phyloP scores from a whole-genome alignment of 2,888 invertebrate genomes.

The Chrysolina haemoptera region DNA sequence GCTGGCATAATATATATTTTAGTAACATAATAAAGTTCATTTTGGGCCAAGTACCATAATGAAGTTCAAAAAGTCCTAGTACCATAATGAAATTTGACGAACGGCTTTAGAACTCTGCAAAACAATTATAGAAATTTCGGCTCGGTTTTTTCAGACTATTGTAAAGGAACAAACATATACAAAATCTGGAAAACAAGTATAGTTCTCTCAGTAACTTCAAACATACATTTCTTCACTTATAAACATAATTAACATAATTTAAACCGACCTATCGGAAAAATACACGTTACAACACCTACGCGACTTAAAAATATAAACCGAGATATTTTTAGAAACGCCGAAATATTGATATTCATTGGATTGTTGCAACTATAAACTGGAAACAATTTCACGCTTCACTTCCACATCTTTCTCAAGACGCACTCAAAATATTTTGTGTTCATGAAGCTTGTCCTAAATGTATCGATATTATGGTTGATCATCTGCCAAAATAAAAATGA shows the following conservation, averaged over 20 bases:
- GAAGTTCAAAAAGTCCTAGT: no score
- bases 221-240: not conserved
- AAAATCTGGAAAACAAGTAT: not conserved
- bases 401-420: not conserved
- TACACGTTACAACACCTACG: slow-evolving; percentile 1
- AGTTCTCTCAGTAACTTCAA: not conserved
- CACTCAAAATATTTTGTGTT: not conserved
- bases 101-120: no score
- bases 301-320: not conserved
- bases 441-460: not conserved
- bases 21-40: no score
- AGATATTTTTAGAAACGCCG: not conserved
- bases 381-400: slow-evolving; percentile 11
- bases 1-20: no score
- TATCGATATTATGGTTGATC: slow-evolving; percentile 13
- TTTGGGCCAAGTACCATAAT: no score
- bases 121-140: no score
- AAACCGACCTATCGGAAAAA: slow-evolving; percentile 24
- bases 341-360: slow-evolving; percentile 3
- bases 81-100: no score
- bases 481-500: slow-evolving; percentile 5
- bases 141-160: no score
- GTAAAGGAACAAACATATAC: not conserved
- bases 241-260: slow-evolving; percentile 24
- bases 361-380: slow-evolving; percentile 3